Percentiles rank a stretch among this genome's conserved stretches.
phyloP scores from a whole-genome alignment of 2,888 invertebrate genomes.

The Folsomia candida region DNA sequence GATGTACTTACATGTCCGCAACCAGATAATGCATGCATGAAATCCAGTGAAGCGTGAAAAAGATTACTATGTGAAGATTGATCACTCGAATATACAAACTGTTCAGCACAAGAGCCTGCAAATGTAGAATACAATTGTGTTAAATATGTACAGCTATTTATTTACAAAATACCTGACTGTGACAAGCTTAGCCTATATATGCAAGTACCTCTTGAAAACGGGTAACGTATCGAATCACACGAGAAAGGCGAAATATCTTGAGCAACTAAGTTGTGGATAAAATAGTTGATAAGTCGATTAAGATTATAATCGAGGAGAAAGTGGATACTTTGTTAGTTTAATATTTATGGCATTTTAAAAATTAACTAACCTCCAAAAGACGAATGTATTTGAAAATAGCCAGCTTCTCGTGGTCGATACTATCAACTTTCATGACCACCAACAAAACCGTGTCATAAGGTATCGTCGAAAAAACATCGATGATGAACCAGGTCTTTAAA shows the following conservation, averaged over 20 bases:
- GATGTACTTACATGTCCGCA: slow-evolving; percentile 24
- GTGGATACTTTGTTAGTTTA: no score
- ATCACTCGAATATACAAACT: slow-evolving; percentile 32
- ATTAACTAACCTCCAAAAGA: no score
- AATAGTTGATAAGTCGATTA: no score
- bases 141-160: neutral
- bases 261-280: no score
- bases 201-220: slow-evolving; percentile 35
- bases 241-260: slow-evolving; percentile 36
- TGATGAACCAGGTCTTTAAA: slow-evolving; percentile 33
- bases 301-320: no score
- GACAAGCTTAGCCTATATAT: no score
- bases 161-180: neutral
- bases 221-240: slow-evolving; percentile 34
- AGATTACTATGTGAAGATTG: slow-evolving; percentile 33
- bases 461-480: slow-evolving; percentile 37
- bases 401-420: neutral
- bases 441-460: slow-evolving; percentile 35
- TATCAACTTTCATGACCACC: neutral
- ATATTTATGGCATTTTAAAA: no score
- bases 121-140: neutral
- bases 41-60: slow-evolving; percentile 39
- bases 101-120: slow-evolving; percentile 31
- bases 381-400: slow-evolving; percentile 29
- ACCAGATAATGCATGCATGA: slow-evolving; percentile 41